Base-by-base conservation (phyloP, 2,113 vertebrate species). In the Cololabis saira region DNA sequence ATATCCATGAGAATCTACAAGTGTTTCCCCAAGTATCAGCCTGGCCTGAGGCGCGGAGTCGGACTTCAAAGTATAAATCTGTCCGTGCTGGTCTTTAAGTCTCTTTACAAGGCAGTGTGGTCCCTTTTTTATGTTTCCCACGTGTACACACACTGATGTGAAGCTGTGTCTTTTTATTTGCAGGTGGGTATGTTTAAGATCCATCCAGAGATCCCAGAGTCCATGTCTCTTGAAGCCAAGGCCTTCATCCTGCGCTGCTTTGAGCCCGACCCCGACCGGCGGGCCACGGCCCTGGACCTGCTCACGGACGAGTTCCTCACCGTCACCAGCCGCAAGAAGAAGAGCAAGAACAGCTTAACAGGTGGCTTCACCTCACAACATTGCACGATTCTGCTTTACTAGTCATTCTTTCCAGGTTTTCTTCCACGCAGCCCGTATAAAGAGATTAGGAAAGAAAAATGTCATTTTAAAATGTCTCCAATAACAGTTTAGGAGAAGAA, bases 181-280 rank as follows among this genome's bases (percentile, higher is more conserved):
- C 67, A 99, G 98, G 98, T 99, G 71, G 98, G 98, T 44, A 99
- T 99, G 97, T 99, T 99, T 81, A 99, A 99, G 93, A 98, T 99
- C 86, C 98, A 99, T 67, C 98, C 98, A 0, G 98, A 99, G 92
- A 97, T 99, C 81, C 98, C 98, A 1, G 96, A 98, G 71, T 96
- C 96, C 79, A 99, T 99, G 97, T 99, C 98, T 0, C 78, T 83
- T 44, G 98, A 98, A 87, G 98, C 97, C 80, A 98, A 99, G 78
- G 96, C 95, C 0, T 99, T 99, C 79, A 96, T 99, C 79, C 12
- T 99, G 70, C 94, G 94, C 45, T 99, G 98, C 87, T 99, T 99
- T 60, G 97, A 99, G 85, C 97, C 98, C 0, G 96, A 99, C 76
- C 97, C 98, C 0, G 95, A 98, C 81, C 92, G 87, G n/a, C 92